Conservation (phyloP, 2,797 vertebrate species). For the Echeneis naucrates region DNA sequence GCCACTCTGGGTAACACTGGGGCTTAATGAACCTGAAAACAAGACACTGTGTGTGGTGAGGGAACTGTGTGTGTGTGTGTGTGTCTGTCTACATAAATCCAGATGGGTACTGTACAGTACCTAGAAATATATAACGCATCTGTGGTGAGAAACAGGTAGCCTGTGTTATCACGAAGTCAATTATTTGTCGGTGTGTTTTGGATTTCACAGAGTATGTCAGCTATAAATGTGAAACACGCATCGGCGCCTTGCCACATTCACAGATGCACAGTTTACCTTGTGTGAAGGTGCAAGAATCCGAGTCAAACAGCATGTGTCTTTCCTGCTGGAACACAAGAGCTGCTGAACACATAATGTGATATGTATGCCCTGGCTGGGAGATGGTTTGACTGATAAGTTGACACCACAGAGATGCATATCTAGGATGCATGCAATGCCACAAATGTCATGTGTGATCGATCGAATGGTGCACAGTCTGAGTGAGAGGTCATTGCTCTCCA, state of each 20-base stretch:
- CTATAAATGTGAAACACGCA: constrained; percentile 30
- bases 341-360: constrained; percentile 63
- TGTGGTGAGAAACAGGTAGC: constrained; percentile 23
- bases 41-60: constrained; percentile 84
- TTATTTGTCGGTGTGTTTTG: constrained; percentile 39
- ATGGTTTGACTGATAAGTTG: constrained; percentile 70
- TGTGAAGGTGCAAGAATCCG: constrained; percentile 38
- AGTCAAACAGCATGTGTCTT: not conserved
- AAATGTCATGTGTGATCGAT: constrained; percentile 80
- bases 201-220: constrained; percentile 11
- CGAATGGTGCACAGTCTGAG: constrained; percentile 51
- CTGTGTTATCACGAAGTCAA: constrained; percentile 29
- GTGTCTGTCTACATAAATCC: constrained; percentile 35
- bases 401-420: constrained; percentile 69
- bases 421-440: constrained; percentile 71
- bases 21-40: constrained; percentile 98
- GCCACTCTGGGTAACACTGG: constrained; percentile 91
- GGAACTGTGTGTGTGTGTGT: constrained; percentile 28
- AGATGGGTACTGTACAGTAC: constrained; percentile 63
- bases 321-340: constrained; percentile 24
- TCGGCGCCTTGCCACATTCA: not conserved
- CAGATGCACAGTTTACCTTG: constrained; percentile 36
- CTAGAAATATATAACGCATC: constrained; percentile 23
- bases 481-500: constrained; percentile 75
- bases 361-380: constrained; percentile 64